Evolutionary conservation across 1,140 invertebrate genomes (phyloP).

Genomic region (Saccostrea echinata): DNA sequence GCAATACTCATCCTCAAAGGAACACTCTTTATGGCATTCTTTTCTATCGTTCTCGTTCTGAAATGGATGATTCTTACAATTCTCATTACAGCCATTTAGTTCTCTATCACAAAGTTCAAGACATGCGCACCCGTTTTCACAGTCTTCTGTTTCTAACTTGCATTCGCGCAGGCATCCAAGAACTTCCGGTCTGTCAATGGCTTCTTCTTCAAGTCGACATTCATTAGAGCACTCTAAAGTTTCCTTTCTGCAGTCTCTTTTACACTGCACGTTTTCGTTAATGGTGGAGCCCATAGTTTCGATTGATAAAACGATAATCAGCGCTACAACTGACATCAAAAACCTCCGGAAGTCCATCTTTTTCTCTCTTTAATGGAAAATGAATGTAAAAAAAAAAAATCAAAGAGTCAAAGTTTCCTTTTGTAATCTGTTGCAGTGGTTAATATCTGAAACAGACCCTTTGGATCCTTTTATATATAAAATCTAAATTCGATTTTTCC

Average conservation of each 20-base stretch:
- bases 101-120: conserved; percentile 1
- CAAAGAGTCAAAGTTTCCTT: neutral
- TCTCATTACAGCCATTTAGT: neutral
- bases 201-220: neutral
- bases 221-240: neutral
- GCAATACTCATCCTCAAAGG: neutral
- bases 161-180: neutral
- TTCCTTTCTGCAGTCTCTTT: neutral
- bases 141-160: neutral
- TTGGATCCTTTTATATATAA: neutral
- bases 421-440: neutral
- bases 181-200: neutral
- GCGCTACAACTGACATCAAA: neutral
- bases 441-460: neutral
- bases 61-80: neutral
- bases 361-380: neutral
- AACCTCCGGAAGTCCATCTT: neutral
- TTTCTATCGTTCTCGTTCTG: neutral
- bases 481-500: neutral
- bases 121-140: neutral
- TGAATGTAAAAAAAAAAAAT: neutral
- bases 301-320: neutral
- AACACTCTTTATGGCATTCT: neutral
- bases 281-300: neutral
- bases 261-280: neutral